Percentiles rank a stretch among this genome's conserved stretches.
phyloP scores from a whole-genome alignment of 2,888 invertebrate species.

The Platerodrilus igneus region DNA sequence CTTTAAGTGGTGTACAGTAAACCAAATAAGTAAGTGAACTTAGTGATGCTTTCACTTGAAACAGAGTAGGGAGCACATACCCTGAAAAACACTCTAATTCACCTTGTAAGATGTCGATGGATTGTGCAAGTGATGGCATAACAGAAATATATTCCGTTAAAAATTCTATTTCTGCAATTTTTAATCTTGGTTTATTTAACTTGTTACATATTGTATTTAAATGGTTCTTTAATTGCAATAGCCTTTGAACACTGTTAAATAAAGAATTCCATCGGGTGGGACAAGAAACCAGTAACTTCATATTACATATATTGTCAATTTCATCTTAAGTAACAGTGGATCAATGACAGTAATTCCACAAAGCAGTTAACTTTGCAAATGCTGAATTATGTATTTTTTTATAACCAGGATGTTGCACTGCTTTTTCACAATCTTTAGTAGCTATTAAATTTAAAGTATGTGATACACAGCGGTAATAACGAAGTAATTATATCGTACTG shows the following conservation, averaged over 20 bases:
- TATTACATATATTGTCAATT: conserved; percentile 4
- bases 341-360: conserved; percentile 8
- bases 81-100: conserved; percentile 6
- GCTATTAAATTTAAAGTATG: conserved; percentile 8
- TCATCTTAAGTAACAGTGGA: conserved; percentile 6
- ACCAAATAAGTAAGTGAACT: conserved; percentile 1
- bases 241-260: conserved; percentile 1
- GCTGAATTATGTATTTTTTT: conserved; percentile 10
- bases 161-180: conserved; percentile 5
- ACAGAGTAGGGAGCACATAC: conserved; percentile 5
- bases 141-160: conserved; percentile 3
- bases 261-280: conserved; percentile 7
- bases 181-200: conserved; percentile 2
- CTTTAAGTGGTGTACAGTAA: conserved; percentile 1
- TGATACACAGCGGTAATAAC: no score
- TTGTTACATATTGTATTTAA: conserved; percentile 2
- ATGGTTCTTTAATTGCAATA: neutral
- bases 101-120: conserved; percentile 8
- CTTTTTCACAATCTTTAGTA: conserved; percentile 7
- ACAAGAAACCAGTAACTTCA: conserved; percentile 7
- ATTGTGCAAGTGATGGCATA: conserved; percentile 1
- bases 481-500: no score
- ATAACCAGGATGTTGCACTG: neutral
- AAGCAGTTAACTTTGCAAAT: conserved; percentile 9
- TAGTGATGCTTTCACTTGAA: conserved; percentile 4